phyloP scores from a whole-genome alignment of 2,888 invertebrate species.

The Cerastis leucographa region DNA sequence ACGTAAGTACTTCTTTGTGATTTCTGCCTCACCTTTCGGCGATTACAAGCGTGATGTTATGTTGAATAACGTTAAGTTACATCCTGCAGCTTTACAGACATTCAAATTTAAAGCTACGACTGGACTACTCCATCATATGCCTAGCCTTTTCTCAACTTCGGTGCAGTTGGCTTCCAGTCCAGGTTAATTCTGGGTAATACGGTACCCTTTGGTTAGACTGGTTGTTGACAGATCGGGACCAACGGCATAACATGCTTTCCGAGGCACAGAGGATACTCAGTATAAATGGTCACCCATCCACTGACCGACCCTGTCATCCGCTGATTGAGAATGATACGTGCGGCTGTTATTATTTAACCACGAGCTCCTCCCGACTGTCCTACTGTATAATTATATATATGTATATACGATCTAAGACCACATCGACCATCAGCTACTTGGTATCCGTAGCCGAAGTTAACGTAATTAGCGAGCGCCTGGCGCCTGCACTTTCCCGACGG shows the following conservation, averaged over 20 bases:
- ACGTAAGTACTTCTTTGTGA: neutral
- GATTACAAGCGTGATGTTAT: neutral
- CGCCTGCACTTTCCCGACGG: conserved; percentile 19
- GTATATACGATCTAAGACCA: neutral
- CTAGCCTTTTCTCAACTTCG: neutral
- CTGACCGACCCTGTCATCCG: neutral
- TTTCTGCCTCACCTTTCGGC: neutral
- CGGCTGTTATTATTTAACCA: neutral
- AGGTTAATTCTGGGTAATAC: neutral
- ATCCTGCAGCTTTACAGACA: neutral
- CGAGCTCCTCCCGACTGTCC: neutral
- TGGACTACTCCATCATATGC: neutral
- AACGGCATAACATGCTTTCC: neutral
- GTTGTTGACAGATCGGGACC: neutral
- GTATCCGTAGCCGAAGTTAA: neutral
- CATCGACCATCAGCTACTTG: neutral
- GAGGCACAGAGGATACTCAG: neutral
- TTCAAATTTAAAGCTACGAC: neutral
- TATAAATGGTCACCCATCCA: neutral
- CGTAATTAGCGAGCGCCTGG: neutral
- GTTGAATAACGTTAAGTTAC: neutral
- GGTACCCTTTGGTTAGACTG: neutral
- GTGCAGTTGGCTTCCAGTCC: neutral
- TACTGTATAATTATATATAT: neutral
- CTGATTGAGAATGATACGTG: neutral